Conservation (phyloP, 1,140 invertebrate genomes). For the Drosophila sulfurigaster region DNA sequence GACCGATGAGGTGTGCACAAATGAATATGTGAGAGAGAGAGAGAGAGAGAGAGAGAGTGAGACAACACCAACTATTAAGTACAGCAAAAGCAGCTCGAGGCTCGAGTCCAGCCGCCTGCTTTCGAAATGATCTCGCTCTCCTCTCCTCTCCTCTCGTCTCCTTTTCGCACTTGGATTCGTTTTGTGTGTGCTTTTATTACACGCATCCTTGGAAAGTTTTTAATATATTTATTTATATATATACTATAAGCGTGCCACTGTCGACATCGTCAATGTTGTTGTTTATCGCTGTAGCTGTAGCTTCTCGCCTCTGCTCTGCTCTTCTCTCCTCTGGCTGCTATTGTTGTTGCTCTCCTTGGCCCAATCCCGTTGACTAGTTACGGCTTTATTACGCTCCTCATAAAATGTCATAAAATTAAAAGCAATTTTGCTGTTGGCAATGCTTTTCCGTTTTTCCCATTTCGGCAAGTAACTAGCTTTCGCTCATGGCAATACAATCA, state of each 20-base stretch:
- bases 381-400: conserved; percentile 63
- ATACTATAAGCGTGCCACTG: conserved; percentile 41
- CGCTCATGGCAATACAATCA: conserved; percentile 10
- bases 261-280: conserved; percentile 54
- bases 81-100: conserved; percentile 14
- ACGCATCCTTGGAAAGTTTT: conserved; percentile 73
- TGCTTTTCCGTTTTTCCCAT: conserved; percentile 52
- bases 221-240: conserved; percentile 76
- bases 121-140: neutral
- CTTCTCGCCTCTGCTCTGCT: neutral
- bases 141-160: neutral
- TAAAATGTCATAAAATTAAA: conserved; percentile 76
- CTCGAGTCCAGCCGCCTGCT: conserved; percentile 11
- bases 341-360: conserved; percentile 1
- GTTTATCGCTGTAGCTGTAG: conserved; percentile 40
- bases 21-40: neutral
- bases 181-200: conserved; percentile 53
- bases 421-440: conserved; percentile 68
- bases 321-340: conserved; percentile 4
- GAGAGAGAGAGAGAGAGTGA: neutral
- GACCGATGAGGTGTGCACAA: conserved; percentile 36
- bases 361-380: conserved; percentile 45
- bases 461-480: conserved; percentile 30
- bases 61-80: conserved; percentile 22
- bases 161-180: conserved; percentile 21